Base-by-base conservation (phyloP, 1,140 invertebrate species). In the Lethocerus indicus region DNA sequence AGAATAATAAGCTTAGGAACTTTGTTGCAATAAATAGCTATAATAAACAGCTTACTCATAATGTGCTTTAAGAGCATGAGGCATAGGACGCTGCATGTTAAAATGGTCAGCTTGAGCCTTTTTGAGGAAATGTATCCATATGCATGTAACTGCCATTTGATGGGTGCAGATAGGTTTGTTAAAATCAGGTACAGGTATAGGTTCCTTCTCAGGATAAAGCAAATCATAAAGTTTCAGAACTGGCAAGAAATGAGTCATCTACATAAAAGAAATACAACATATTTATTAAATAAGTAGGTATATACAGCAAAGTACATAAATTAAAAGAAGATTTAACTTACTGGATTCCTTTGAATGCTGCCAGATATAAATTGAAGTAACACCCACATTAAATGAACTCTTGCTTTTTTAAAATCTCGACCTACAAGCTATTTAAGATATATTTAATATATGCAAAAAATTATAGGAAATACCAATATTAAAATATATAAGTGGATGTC, bases 381-480 rank as follows among this genome's bases (percentile, higher is more conserved):
- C 3, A 92, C 84, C 92, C 92, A 97, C 91, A 96, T 96, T 0
- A 97, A 65, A 59, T 95, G 88, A 67, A 97, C 91, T 42, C 92
- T 67, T 0, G 90, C 90, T 66, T 88, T 89, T 42, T 81, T 75
- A 58, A 90, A 72, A 60, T 89, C 86, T 57, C 78, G 71, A 6
- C 79, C 78, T 26, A 81, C 75, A 7, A 93, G 64, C 79, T 83
- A 50, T 24, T 58, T 51, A 49, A 49, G 57, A 51, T 39, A 50
- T 44, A 32, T 20, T 23, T 28, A 41, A 12, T 9, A 14, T 41
- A 14, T 41, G 7, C 13, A n/a, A 35, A 9, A 14, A 25, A 9
- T 9, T 44, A 21, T 21, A 44, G 13, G 9, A 6, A 25, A 12
- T 7, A 16, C 9, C 9, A 44, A 43, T 29, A 47, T 9, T 28